A percentile compares a stretch with the other conserved stretches of the same genome.
Conservation (phyloP, 1,140 invertebrate genomes). For the Drosophila tani region DNA sequence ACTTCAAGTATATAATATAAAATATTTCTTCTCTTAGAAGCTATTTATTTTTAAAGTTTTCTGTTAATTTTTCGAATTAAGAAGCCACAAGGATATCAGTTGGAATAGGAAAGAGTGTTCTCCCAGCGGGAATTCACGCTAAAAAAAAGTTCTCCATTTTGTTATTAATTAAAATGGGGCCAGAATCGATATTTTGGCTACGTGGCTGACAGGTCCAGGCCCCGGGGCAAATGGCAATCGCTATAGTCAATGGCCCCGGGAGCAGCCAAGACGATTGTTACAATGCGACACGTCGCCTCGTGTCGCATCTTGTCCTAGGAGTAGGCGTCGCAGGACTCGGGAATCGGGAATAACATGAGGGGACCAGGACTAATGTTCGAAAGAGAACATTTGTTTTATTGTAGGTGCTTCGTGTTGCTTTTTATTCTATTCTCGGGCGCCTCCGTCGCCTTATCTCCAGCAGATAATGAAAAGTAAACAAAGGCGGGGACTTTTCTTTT, state of each 20-base stretch:
- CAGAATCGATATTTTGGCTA: conserved; percentile 67
- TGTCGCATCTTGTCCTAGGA: conserved; percentile 31
- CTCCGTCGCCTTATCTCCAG: conserved; percentile 40
- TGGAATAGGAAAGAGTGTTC: background rate
- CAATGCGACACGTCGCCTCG: conserved; percentile 65
- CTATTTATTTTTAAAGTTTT: too few relatives aligned
- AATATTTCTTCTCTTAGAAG: too few relatives aligned
- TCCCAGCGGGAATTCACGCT: background rate
- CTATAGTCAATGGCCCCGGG: conserved; percentile 31
- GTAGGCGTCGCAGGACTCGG: conserved; percentile 47
- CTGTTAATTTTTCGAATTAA: too few relatives aligned
- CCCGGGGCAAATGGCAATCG: conserved; percentile 9
- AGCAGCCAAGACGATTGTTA: conserved; percentile 51
- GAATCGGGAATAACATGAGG: conserved; percentile 38
- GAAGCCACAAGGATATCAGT: background rate
- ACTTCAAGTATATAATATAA: too few relatives aligned
- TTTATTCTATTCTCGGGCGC: conserved; percentile 54
- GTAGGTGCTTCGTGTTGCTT: conserved; percentile 43
- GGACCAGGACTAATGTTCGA: conserved; percentile 50
- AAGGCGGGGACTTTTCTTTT: conserved; percentile 49
- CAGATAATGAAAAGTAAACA: conserved; percentile 82
- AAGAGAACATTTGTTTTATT: conserved; percentile 68
- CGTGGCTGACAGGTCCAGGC: conserved; percentile 44
- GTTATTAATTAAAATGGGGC: conserved; percentile 76
- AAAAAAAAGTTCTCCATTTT: conserved; percentile 51